These are phyloP conservation scores for Philantomba maxwellii DNA, from an alignment of 2,113 vertebrate species.

Conservation along the genomic window DNA sequence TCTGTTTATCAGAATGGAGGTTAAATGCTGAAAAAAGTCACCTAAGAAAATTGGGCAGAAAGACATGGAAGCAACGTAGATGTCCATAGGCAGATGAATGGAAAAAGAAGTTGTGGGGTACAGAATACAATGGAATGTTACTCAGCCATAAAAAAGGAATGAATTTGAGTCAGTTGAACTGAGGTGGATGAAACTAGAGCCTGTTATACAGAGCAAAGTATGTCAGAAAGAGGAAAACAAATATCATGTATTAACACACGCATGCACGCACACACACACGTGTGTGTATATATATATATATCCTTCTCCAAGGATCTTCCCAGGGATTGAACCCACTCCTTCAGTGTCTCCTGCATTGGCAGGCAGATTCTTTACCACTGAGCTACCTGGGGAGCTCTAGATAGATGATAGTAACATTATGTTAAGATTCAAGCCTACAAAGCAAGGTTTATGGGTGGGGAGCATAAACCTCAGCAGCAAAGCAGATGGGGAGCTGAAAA, in stretches of 20 bases:
- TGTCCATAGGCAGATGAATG: not conserved
- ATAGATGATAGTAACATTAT: not conserved
- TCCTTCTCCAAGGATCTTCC: not conserved
- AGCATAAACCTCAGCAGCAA: fast-evolving
- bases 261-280: not conserved
- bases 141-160: not conserved
- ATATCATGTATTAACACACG: not conserved
- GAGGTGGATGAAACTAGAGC: not conserved
- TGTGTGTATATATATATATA: too few relatives aligned
- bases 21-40: not conserved
- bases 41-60: not conserved
- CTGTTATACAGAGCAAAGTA: not conserved
- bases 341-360: not conserved
- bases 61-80: not conserved
- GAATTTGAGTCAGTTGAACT: not conserved
- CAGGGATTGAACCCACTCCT: not conserved
- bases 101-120: not conserved
- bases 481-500: not conserved
- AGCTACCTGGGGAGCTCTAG: not conserved
- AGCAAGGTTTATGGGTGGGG: not conserved
- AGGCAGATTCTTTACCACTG: not conserved
- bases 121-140: not conserved
- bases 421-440: not conserved
- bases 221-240: not conserved
- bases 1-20: not conserved